Evolutionary conservation across 2,113 vertebrate species (phyloP).

Genomic region (Geococcyx californianus): DNA sequence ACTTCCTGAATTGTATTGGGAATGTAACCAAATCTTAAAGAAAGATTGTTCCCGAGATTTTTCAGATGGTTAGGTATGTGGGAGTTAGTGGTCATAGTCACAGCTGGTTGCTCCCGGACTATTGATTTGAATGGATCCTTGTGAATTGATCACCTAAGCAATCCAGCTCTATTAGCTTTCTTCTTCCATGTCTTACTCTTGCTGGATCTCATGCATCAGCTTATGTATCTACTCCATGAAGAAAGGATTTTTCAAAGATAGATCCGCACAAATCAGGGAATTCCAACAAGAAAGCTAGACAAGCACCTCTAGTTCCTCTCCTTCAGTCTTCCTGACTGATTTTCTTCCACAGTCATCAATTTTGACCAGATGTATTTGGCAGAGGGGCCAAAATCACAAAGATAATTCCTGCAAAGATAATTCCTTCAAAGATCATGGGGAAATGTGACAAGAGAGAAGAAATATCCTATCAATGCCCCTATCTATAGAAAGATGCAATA

Average conservation of each 20-base stretch:
- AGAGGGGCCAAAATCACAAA: neutral
- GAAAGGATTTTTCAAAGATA: neutral
- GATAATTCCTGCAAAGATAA: too few relatives aligned
- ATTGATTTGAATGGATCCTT: constrained; percentile 4
- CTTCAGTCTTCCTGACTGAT: neutral
- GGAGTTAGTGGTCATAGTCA: neutral
- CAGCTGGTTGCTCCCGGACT: neutral
- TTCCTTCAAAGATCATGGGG: neutral
- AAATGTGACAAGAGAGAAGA: neutral
- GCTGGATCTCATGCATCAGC: neutral
- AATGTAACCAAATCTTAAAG: neutral
- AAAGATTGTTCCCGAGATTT: neutral
- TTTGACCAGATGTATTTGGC: neutral
- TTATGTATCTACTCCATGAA: neutral
- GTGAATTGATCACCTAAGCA: neutral
- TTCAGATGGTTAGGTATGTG: neutral
- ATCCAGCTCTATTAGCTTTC: neutral
- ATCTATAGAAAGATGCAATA: neutral
- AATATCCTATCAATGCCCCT: accelerated
- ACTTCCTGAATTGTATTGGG: neutral
- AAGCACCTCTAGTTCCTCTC: neutral
- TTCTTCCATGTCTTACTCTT: neutral
- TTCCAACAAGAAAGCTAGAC: neutral
- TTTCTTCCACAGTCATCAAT: neutral
- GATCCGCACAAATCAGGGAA: neutral